Evolutionary conservation across 2,113 vertebrate species (phyloP).

Genomic region (Psophia crepitans): DNA sequence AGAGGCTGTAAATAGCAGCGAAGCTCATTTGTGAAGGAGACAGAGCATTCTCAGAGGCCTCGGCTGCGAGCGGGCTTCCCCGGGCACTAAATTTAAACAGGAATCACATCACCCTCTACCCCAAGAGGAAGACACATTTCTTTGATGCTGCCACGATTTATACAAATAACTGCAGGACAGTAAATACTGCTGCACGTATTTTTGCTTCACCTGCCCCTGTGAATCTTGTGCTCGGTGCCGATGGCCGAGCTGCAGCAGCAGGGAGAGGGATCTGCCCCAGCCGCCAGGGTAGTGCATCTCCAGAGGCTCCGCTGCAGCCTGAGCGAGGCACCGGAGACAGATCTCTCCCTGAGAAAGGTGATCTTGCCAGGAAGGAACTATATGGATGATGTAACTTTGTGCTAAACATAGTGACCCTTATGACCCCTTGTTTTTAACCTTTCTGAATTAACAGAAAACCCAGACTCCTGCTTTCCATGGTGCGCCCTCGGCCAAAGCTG

Average conservation of each 20-base stretch:
- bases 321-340: not conserved
- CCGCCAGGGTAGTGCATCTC: not conserved
- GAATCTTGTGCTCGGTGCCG: not conserved
- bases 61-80: not conserved
- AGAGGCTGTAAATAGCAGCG: slow-evolving; percentile 14
- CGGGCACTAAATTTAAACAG: slow-evolving; percentile 34
- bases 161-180: not conserved
- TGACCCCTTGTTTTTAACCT: not conserved
- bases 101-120: not conserved
- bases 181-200: rapidly evolving
- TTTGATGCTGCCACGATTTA: slow-evolving; percentile 8
- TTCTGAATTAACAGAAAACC: not conserved
- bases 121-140: not conserved
- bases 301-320: not conserved
- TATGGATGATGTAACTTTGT: not conserved
- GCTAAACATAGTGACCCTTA: not conserved
- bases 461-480: rapidly evolving
- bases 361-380: not conserved
- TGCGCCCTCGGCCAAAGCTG: not conserved
- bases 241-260: not conserved
- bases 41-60: slow-evolving; percentile 28
- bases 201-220: not conserved
- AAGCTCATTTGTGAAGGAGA: not conserved
- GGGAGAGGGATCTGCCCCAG: not conserved
- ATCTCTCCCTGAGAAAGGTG: not conserved